Evolutionary conservation across 2,888 invertebrate genomes (phyloP).

Genomic region (Heliconius cydno): DNA sequence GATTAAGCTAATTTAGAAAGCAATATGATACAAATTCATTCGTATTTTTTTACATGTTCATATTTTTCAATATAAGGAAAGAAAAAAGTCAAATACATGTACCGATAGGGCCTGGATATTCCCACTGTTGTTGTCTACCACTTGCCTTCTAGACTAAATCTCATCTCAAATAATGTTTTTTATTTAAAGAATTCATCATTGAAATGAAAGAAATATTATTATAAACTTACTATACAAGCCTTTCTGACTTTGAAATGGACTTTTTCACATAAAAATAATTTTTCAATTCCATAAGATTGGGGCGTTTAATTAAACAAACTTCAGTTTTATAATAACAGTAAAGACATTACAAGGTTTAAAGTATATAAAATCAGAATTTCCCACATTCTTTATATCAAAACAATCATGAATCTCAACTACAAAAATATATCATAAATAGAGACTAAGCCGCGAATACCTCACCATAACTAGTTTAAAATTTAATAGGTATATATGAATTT

Average conservation of each 20-base stretch:
- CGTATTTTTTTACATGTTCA: too few species aligned
- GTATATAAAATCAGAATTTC: not conserved
- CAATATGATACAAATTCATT: too few species aligned
- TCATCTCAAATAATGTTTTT: too few species aligned
- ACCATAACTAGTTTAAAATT: constrained; percentile 8
- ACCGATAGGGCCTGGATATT: too few species aligned
- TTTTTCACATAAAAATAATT: not conserved
- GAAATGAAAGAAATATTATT: too few species aligned
- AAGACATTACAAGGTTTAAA: not conserved
- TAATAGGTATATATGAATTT: constrained; percentile 5
- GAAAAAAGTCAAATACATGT: too few species aligned
- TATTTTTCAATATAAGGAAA: too few species aligned
- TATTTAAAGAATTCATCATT: too few species aligned
- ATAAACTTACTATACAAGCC: too few species aligned
- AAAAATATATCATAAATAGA: not conserved
- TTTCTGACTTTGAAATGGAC: too few species aligned
- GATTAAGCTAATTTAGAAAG: not conserved
- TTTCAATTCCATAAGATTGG: not conserved
- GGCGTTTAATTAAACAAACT: not conserved
- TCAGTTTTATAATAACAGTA: not conserved
- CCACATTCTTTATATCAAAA: not conserved
- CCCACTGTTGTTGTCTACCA: too few species aligned
- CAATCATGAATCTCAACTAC: not conserved
- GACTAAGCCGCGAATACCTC: not conserved
- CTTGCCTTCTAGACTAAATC: too few species aligned